These are phyloP conservation scores for Mus spicilegus DNA, from an alignment of 2,113 vertebrate species.

Conservation along the genomic window DNA sequence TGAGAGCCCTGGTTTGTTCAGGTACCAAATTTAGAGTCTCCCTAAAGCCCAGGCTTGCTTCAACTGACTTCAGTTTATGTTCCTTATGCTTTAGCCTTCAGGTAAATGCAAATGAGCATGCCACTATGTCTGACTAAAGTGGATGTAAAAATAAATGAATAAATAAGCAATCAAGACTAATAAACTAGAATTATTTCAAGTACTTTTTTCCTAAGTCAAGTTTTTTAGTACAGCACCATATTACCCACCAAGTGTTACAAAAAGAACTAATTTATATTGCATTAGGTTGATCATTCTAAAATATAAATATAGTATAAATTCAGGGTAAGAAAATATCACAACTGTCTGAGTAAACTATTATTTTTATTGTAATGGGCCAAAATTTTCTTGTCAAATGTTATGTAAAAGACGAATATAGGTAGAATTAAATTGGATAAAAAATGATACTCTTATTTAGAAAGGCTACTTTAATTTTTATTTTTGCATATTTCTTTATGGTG, in stretches of 20 bases:
- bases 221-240: background rate
- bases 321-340: conserved; percentile 75
- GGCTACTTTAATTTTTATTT: background rate
- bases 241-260: background rate
- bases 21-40: background rate
- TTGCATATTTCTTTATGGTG: background rate
- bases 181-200: background rate
- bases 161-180: background rate
- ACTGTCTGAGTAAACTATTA: conserved; percentile 64
- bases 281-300: background rate
- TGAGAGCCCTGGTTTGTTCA: background rate
- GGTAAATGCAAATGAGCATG: background rate
- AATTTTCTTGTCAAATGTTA: conserved; percentile 65
- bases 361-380: conserved; percentile 77
- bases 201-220: background rate
- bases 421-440: background rate
- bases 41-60: background rate
- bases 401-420: conserved; percentile 1
- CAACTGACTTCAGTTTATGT: background rate
- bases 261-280: conserved; percentile 58
- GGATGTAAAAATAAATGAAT: background rate
- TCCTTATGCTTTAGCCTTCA: too few relatives aligned
- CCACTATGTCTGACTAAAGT: background rate
- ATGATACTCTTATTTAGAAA: conserved; percentile 4
- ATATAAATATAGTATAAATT: background rate